These are phyloP conservation scores for Antidorcas marsupialis DNA, from an alignment of 2,113 vertebrate species.

Conservation along the genomic window DNA sequence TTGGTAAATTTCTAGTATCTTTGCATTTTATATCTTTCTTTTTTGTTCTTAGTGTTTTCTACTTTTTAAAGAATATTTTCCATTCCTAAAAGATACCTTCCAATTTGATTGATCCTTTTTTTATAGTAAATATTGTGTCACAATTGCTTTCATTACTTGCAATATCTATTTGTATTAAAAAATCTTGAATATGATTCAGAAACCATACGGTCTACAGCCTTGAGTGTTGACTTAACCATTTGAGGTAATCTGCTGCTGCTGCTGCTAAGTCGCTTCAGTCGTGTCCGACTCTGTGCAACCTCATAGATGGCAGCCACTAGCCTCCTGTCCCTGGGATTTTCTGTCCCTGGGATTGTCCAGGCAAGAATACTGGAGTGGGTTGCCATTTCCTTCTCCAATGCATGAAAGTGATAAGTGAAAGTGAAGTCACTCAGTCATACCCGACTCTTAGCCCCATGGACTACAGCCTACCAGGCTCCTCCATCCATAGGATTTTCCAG, in stretches of 20 bases:
- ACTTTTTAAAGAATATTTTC: background rate
- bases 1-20: background rate
- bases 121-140: background rate
- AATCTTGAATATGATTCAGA: background rate
- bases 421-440: accelerated
- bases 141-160: background rate
- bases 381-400: too few species aligned
- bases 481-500: too few species aligned
- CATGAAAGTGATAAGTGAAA: too few species aligned
- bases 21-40: background rate
- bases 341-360: too few species aligned
- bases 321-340: too few species aligned
- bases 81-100: background rate
- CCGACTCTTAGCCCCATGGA: too few species aligned
- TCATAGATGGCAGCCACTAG: too few species aligned
- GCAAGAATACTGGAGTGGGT: too few species aligned
- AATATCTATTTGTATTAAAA: background rate
- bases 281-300: too few species aligned
- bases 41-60: background rate
- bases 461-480: too few species aligned
- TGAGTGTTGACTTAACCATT: background rate
- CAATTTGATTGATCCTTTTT: background rate
- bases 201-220: background rate
- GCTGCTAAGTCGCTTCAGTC: too few species aligned
- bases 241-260: background rate